Conservation (phyloP, 2,113 vertebrate species). For the Toxotes chatareus region DNA sequence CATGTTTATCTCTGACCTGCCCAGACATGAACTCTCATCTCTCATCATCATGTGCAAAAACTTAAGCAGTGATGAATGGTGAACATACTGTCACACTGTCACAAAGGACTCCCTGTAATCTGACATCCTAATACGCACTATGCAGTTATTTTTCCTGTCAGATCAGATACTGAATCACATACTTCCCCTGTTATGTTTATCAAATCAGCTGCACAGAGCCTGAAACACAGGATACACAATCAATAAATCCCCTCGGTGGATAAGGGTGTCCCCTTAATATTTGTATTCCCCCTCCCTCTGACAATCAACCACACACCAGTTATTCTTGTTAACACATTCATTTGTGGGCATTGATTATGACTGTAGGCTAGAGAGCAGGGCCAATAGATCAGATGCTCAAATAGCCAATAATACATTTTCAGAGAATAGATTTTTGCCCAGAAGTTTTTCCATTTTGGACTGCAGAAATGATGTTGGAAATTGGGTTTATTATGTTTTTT, state of each 20-base stretch:
- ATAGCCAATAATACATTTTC: not conserved
- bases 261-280: too few species aligned
- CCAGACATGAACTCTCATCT: constrained; percentile 56
- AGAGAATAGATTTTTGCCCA: constrained; percentile 1
- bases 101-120: constrained; percentile 40
- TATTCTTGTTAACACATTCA: constrained; percentile 51
- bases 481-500: not conserved
- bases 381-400: constrained; percentile 24
- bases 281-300: not conserved
- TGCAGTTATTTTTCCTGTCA: constrained; percentile 32
- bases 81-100: constrained; percentile 14
- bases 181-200: not conserved
- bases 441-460: not conserved
- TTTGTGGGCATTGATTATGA: constrained; percentile 54
- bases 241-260: constrained; percentile 31
- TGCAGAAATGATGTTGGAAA: constrained; percentile 4
- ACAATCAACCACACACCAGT: constrained; percentile 59
- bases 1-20: constrained; percentile 55
- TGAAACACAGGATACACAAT: constrained; percentile 10
- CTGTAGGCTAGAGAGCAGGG: constrained; percentile 31
- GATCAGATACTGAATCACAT: constrained; percentile 32
- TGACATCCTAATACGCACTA: not conserved
- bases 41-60: constrained; percentile 27
- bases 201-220: not conserved
- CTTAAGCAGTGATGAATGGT: constrained; percentile 14